Evolutionary conservation across 2,113 vertebrate genomes (phyloP).

Genomic region (Grammomys surdaster): DNA sequence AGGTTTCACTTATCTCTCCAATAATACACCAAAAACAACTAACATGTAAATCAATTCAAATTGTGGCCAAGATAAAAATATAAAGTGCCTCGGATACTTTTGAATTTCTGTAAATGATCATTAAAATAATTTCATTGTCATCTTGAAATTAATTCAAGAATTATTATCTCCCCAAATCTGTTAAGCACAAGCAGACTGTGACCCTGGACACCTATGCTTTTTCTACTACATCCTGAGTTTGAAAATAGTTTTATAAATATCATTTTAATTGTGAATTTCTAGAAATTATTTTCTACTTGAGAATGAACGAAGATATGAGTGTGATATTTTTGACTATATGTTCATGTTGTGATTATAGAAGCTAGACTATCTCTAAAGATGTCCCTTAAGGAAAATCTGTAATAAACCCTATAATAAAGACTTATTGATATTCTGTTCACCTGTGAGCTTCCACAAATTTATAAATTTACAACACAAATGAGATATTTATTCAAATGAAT

Average conservation of each 20-base stretch:
- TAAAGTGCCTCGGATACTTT: not conserved
- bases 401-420: not conserved
- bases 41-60: not conserved
- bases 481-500: not conserved
- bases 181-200: not conserved
- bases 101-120: not conserved
- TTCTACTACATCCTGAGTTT: not conserved
- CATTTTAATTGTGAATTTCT: not conserved
- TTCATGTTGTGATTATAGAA: not conserved
- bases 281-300: not conserved
- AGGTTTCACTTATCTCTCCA: not conserved
- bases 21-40: not conserved
- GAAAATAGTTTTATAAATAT: no score
- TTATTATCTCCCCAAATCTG: not conserved
- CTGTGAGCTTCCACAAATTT: not conserved
- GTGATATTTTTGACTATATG: no score
- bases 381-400: not conserved
- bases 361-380: not conserved
- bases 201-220: not conserved
- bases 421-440: not conserved
- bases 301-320: not conserved
- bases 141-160: not conserved
- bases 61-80: not conserved
- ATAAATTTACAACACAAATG: not conserved
- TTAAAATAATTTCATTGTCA: not conserved